These are phyloP conservation scores for Notolepis coatsorum DNA, from an alignment of 2,797 vertebrate species.

Conservation along the genomic window DNA sequence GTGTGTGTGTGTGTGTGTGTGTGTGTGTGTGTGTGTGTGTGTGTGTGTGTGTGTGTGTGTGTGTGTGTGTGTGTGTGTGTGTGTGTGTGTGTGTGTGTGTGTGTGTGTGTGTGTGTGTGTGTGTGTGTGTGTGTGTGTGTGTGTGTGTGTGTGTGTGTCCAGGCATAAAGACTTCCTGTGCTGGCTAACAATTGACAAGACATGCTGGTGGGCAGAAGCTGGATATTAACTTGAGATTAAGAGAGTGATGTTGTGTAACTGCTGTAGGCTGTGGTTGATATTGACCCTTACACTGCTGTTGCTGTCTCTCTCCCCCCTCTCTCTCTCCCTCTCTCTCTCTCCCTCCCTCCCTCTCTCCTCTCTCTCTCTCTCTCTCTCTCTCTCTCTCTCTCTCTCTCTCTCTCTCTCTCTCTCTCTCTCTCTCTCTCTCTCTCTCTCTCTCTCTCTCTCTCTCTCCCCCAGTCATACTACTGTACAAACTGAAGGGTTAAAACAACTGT, in stretches of 20 bases:
- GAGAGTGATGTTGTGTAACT: not conserved
- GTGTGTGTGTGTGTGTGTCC: too few species aligned
- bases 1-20: too few species aligned
- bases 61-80: too few species aligned
- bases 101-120: too few species aligned
- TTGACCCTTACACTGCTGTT: not conserved
- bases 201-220: not conserved
- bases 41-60: too few species aligned
- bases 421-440: not conserved
- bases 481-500: too few species aligned
- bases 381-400: not conserved
- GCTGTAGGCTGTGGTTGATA: not conserved
- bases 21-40: too few species aligned
- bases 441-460: not conserved
- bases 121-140: too few species aligned
- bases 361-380: not conserved
- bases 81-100: too few species aligned
- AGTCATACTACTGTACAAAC: not conserved
- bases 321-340: not conserved
- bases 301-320: not conserved
- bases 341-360: not conserved
- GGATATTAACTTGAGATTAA: not conserved
- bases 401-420: not conserved
- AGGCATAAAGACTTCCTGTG: too few species aligned
- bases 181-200: conserved; percentile 1